A percentile compares a stretch with the other conserved stretches of the same genome.
phyloP scores from a whole-genome alignment of 2,888 invertebrate genomes.

The Chymomyza caudatula region DNA sequence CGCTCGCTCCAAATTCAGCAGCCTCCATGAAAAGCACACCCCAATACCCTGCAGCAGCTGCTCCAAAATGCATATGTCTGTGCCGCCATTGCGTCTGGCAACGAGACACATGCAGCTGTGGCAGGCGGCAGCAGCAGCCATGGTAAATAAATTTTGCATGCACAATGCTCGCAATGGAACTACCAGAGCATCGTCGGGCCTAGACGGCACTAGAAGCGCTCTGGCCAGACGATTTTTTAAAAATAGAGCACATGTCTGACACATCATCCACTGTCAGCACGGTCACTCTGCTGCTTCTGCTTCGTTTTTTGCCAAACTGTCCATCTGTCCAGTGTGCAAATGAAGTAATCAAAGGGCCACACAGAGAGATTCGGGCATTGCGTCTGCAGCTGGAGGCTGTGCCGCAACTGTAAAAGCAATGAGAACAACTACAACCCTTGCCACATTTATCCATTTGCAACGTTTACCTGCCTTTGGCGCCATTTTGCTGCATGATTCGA shows the following conservation, averaged over 20 bases:
- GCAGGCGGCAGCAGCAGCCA: slow-evolving; percentile 44
- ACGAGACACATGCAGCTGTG: slow-evolving; percentile 64
- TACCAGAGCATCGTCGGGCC: not conserved
- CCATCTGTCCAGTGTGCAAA: not conserved
- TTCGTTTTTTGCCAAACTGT: slow-evolving; percentile 1
- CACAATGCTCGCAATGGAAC: slow-evolving; percentile 21
- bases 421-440: not conserved
- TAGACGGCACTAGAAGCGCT: not conserved
- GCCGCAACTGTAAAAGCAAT: not conserved
- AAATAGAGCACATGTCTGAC: not conserved
- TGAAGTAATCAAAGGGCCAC: not conserved
- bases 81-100: slow-evolving; percentile 63
- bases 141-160: slow-evolving; percentile 63
- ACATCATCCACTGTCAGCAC: not conserved
- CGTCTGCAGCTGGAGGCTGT: not conserved
- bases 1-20: slow-evolving; percentile 3
- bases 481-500: not conserved
- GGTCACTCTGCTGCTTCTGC: too few species aligned
- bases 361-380: not conserved
- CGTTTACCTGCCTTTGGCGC: not conserved
- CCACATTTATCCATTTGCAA: too few species aligned
- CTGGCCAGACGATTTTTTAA: not conserved
- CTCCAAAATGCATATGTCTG: slow-evolving; percentile 32
- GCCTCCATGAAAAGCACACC: not conserved
- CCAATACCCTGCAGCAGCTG: not conserved